Evolutionary conservation across 2,113 vertebrate genomes (phyloP).

Genomic region (Motacilla tschutschensis): DNA sequence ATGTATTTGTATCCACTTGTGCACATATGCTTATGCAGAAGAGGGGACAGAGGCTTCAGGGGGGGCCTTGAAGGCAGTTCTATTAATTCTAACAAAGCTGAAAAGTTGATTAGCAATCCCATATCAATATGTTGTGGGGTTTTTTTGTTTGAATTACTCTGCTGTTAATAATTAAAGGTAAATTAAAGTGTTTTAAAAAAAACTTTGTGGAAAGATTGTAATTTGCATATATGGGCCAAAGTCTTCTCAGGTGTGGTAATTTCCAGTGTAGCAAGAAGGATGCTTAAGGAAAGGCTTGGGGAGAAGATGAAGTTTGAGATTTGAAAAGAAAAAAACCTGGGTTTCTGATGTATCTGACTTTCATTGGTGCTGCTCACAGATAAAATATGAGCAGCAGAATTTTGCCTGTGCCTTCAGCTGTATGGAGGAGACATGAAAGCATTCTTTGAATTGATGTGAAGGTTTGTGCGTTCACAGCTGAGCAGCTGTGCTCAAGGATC

Average conservation of each 20-base stretch:
- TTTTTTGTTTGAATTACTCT: neutral
- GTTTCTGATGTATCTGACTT: neutral
- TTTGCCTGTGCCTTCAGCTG: neutral
- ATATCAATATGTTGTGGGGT: neutral
- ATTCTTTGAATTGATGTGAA: neutral
- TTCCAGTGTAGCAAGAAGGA: neutral
- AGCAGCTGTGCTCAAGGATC: neutral
- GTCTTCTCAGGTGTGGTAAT: neutral
- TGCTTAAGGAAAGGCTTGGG: neutral
- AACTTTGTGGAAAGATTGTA: neutral
- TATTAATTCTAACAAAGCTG: neutral
- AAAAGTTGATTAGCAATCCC: neutral
- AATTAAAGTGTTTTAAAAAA: neutral
- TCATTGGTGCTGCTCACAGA: neutral
- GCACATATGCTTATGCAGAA: neutral
- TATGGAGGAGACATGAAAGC: rapidly evolving
- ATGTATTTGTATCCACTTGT: neutral
- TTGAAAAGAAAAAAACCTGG: neutral
- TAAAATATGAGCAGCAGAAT: neutral
- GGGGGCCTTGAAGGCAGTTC: neutral
- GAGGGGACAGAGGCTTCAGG: neutral
- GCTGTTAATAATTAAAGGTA: neutral
- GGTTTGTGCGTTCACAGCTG: neutral
- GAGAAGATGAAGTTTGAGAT: neutral
- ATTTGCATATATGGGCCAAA: neutral